Conservation (phyloP, 2,888 invertebrate species). For the Agonum fuliginosum region DNA sequence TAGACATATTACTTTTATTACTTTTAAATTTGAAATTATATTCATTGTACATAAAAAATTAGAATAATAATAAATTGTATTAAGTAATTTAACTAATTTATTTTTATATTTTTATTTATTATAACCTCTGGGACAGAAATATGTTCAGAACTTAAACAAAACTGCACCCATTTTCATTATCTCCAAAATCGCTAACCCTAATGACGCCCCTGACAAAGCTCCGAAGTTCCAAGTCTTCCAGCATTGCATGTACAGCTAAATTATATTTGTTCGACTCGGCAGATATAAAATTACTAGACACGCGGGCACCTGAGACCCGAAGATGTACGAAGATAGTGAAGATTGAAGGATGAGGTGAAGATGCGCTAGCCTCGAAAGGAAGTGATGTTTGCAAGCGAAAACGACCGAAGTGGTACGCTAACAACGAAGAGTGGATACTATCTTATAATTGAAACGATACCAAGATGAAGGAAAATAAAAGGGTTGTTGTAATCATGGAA, state of each 20-base stretch:
- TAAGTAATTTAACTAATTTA: no score
- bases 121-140: no score
- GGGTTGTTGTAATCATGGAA: neutral
- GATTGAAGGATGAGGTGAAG: neutral
- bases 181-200: no score
- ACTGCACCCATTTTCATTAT: no score
- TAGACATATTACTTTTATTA: no score
- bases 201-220: neutral
- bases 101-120: no score
- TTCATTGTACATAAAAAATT: no score
- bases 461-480: constrained; percentile 25
- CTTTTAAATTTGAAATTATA: no score
- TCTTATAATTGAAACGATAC: constrained; percentile 18
- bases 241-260: constrained; percentile 27
- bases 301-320: constrained; percentile 19
- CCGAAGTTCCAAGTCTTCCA: neutral
- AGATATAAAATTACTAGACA: constrained; percentile 18
- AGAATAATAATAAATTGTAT: no score
- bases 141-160: no score
- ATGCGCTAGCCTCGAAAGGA: neutral
- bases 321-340: neutral
- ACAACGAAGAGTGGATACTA: neutral
- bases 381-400: neutral
- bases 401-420: neutral
- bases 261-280: constrained; percentile 30